Percentiles rank a stretch among this genome's conserved stretches.
Conservation (phyloP, 2,113 vertebrate genomes). For the Cercocebus atys region DNA sequence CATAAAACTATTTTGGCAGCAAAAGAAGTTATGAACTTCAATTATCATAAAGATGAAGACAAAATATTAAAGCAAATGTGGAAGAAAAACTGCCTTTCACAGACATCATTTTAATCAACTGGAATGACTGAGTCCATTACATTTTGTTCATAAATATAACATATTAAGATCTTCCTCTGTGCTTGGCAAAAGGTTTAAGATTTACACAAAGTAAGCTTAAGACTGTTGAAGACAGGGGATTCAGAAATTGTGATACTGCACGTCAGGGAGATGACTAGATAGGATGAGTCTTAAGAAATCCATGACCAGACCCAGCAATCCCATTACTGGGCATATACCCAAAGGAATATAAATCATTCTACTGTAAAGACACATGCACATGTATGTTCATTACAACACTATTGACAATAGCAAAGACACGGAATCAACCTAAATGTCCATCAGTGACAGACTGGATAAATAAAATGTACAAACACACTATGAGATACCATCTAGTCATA, state of each 20-base stretch:
- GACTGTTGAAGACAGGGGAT: background rate
- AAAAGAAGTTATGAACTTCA: background rate
- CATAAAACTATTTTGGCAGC: background rate
- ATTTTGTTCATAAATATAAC: background rate
- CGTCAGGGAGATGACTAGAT: background rate
- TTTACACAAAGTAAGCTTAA: background rate
- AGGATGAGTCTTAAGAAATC: background rate
- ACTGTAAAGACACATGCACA: too few species aligned
- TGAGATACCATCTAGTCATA: too few species aligned
- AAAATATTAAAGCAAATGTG: constrained; percentile 4
- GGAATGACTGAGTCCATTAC: background rate
- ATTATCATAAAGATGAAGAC: background rate
- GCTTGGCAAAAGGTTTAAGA: background rate
- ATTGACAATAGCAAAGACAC: too few species aligned
- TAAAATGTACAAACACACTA: too few species aligned
- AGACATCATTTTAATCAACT: background rate
- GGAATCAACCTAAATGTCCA: too few species aligned
- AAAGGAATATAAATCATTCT: too few species aligned
- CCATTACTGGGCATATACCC: too few species aligned
- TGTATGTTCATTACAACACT: too few species aligned
- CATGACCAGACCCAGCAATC: too few species aligned
- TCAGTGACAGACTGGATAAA: too few species aligned
- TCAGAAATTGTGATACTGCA: background rate
- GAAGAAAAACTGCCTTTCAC: background rate
- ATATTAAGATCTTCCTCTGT: background rate